These are phyloP conservation scores for Eublepharis macularius DNA, from an alignment of 2,113 vertebrate species.

Conservation along the genomic window DNA sequence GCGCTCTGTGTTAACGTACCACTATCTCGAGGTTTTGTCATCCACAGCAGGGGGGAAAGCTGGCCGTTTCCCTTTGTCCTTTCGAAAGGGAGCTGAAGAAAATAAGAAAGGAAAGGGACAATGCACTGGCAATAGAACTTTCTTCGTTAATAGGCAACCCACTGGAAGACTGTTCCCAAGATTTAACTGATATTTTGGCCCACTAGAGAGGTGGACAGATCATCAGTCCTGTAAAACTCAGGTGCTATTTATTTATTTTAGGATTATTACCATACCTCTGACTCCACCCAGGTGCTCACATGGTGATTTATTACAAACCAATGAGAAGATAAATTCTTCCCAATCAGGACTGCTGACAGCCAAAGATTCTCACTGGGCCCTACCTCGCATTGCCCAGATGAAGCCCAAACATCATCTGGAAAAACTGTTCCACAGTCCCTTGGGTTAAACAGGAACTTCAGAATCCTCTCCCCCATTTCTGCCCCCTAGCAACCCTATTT, in stretches of 20 bases:
- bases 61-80: conserved; percentile 54
- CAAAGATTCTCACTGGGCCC: no score
- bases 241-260: not conserved
- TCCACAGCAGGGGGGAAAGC: conserved; percentile 64
- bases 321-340: no score
- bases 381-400: no score
- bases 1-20: conserved; percentile 55
- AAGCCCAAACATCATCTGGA: no score
- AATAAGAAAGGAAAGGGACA: not conserved
- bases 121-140: conserved; percentile 19
- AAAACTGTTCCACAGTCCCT: no score
- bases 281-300: not conserved
- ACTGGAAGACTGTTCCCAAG: not conserved
- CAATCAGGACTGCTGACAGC: no score
- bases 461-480: no score
- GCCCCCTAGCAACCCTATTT: no score
- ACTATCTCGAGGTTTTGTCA: conserved; percentile 72
- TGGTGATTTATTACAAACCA: no score
- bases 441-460: no score
- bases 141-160: conserved; percentile 32
- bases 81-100: conserved; percentile 49
- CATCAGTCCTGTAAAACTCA: not conserved
- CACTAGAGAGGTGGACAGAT: conserved; percentile 24
- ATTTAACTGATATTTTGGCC: conserved; percentile 27
- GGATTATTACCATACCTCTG: not conserved